These are phyloP conservation scores for Paedocypris micromegethes DNA, from an alignment of 2,797 vertebrate genomes.

Conservation along the genomic window DNA sequence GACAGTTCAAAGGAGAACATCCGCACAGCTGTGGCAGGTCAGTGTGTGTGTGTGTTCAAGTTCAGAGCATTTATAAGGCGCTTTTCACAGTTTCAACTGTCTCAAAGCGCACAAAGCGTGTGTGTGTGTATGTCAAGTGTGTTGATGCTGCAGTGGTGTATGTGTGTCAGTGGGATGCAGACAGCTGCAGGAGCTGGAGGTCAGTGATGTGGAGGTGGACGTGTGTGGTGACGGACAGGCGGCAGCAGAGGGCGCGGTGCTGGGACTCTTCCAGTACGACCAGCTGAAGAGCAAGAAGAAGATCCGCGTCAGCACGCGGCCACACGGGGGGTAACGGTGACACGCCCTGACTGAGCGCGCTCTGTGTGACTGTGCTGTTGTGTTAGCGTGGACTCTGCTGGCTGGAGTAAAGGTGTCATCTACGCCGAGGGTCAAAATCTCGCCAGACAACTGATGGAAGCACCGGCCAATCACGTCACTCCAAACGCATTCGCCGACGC, in stretches of 20 bases:
- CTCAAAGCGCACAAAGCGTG: neutral
- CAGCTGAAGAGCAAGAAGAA: slow-evolving; percentile 92
- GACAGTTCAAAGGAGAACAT: slow-evolving; percentile 87
- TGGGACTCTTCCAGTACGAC: slow-evolving; percentile 86
- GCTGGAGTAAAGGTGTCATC: slow-evolving; percentile 81
- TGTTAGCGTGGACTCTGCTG: slow-evolving; percentile 64
- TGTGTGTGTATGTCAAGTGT: neutral
- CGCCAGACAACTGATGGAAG: slow-evolving; percentile 89
- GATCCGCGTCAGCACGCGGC: slow-evolving; percentile 66
- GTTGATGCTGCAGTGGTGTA: neutral
- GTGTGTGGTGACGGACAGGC: slow-evolving; percentile 86
- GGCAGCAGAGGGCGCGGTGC: slow-evolving; percentile 86
- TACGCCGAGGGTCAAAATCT: slow-evolving; percentile 92
- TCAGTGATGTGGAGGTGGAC: slow-evolving; percentile 83
- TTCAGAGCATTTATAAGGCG: neutral
- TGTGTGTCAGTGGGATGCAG: slow-evolving; percentile 77
- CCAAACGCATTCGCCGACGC: slow-evolving; percentile 81
- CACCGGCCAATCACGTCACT: slow-evolving; percentile 89
- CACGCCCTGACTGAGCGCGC: neutral
- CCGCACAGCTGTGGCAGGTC: slow-evolving; percentile 83
- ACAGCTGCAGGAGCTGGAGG: slow-evolving; percentile 84
- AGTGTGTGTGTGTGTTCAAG: slow-evolving; percentile 2
- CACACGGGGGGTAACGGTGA: slow-evolving; percentile 75
- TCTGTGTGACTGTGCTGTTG: no score
- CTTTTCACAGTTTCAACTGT: neutral